Base-by-base conservation (phyloP, 2,888 invertebrate genomes). In the Romanomermis culicivorax region DNA sequence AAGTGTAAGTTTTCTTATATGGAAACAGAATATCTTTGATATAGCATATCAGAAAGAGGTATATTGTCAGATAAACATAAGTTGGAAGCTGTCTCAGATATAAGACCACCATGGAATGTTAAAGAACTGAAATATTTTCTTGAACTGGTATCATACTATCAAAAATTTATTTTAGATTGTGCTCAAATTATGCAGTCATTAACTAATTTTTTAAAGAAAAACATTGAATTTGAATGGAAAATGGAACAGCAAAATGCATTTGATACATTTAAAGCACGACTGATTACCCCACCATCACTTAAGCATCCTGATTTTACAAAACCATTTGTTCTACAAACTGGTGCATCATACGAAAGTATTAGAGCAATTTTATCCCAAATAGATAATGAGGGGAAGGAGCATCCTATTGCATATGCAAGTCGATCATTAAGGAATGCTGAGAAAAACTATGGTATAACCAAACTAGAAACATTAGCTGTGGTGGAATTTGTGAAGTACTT, bases 401-500 rank as follows among this genome's bases (percentile, higher is more conserved):
- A 4, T 17, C 61, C 61, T 2, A 56, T 64, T 2, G 59, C 59
- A 25, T 65, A 61, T 54, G 56, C 56, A 0, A 61, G 60, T 43
- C 24, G 59, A 20, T 29, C 51, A 1, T 50, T 64, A 7, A 56
- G 17, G 7, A 49, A 36, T 27, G 61, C 65, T 23, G 70, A 72
- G 59, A 53, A 57, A 1, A 70, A 70, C 26, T 71, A 71, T 49
- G 60, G 65, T 0, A 66, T 67, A 0, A 70, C 68, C 0, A 70
- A 72, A 52, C 58, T 66, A 7, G 72, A 73, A 60, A 63, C 63
- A 0, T n/a, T 67, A 24, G 63, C 63, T 1, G 62, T 66, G 1
- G 61, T 69, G 7, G 69, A 62, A 63, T 65, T 68, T 2, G 55
- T 69, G 1, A 49, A 62, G 2, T 69, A 69, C 56, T 72, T 70